phyloP scores from a whole-genome alignment of 2,797 vertebrate genomes.

The Nyctibius grandis region DNA sequence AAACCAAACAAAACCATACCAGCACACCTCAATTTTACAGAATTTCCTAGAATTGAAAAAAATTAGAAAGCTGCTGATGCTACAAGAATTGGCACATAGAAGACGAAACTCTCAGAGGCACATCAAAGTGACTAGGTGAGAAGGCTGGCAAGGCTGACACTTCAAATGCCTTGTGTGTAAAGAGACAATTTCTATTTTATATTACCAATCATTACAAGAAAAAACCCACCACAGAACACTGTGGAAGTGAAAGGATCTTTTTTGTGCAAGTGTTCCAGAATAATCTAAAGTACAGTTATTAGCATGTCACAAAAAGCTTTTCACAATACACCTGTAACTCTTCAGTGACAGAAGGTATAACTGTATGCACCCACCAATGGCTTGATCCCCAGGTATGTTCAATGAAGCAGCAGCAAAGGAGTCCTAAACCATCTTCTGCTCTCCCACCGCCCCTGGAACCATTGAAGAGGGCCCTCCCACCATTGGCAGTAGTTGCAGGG shows the following conservation, averaged over 20 bases:
- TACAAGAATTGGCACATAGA: not conserved
- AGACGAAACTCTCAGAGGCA: not conserved
- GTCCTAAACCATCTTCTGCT: not conserved
- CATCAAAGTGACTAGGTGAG: not conserved
- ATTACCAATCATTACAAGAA: not conserved
- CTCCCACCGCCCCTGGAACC: not conserved
- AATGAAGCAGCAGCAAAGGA: not conserved
- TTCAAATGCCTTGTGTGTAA: not conserved
- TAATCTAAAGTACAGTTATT: not conserved
- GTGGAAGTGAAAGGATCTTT: not conserved
- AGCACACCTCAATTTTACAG: not conserved
- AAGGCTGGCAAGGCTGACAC: not conserved
- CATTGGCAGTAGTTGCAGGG: accelerated
- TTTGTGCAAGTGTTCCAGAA: not conserved
- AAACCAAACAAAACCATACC: not conserved
- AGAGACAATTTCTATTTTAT: not conserved
- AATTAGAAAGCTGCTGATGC: not conserved
- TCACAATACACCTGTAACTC: not conserved
- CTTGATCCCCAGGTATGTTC: not conserved
- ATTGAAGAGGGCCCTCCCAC: accelerated
- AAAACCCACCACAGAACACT: not conserved
- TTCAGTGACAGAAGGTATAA: not conserved
- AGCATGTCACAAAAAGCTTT: not conserved
- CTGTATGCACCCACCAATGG: not conserved
- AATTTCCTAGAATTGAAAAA: not conserved